Percentiles rank a stretch among this genome's conserved stretches.
phyloP scores from a whole-genome alignment of 1,140 invertebrate genomes.

The Cotesia glomerata region DNA sequence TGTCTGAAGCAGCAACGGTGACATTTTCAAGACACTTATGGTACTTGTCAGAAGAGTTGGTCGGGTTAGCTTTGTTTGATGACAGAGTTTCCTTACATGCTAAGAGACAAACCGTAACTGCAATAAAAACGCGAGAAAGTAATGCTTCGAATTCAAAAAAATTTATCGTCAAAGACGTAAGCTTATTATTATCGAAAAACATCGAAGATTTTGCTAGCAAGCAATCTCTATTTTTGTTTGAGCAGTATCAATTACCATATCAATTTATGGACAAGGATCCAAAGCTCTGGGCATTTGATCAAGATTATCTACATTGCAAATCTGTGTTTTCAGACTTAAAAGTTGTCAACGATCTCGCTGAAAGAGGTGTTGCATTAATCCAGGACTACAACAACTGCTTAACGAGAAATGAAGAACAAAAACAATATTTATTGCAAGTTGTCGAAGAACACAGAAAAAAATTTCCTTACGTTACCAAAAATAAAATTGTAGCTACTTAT shows the following conservation, averaged over 20 bases:
- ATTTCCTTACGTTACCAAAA: too few species aligned
- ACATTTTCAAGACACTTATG: not conserved
- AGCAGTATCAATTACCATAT: not conserved
- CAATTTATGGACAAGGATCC: not conserved
- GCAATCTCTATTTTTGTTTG: constrained; percentile 9
- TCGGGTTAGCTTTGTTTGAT: too few species aligned
- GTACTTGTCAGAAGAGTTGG: too few species aligned
- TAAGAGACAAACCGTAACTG: not conserved
- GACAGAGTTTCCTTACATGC: not conserved
- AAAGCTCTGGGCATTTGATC: not conserved
- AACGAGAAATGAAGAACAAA: too few species aligned
- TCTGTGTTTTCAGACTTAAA: not conserved
- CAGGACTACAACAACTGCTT: not conserved
- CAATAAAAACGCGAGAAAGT: not conserved
- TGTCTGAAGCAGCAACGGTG: not conserved
- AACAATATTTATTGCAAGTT: too few species aligned
- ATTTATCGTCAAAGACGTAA: not conserved
- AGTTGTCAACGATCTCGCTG: constrained; percentile 18
- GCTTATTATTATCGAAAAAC: constrained; percentile 5
- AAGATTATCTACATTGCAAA: not conserved
- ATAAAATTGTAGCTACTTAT: too few species aligned
- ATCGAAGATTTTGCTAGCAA: constrained; percentile 2
- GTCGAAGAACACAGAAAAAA: too few species aligned
- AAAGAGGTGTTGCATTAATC: constrained; percentile 9
- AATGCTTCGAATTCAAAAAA: not conserved